Percentiles rank a stretch among this genome's conserved stretches.
These are phyloP conservation scores for Aphis gossypii DNA, from an alignment of 1,140 invertebrate genomes.

Conservation along the genomic window DNA sequence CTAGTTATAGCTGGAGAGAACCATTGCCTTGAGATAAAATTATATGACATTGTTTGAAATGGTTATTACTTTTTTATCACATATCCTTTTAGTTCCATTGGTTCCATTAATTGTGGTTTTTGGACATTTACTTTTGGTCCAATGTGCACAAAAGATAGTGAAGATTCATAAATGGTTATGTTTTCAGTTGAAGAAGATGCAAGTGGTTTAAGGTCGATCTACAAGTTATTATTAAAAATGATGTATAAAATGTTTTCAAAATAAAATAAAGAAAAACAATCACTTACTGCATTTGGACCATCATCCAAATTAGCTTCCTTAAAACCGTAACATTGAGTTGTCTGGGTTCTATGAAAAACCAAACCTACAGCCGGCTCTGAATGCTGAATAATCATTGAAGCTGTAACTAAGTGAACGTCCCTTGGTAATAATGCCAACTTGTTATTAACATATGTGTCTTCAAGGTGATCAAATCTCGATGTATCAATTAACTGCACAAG, in stretches of 20 bases:
- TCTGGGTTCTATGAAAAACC: slow-evolving; percentile 45
- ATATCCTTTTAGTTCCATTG: slow-evolving; percentile 51
- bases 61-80: not conserved
- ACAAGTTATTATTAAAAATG: not conserved
- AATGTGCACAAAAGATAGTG: slow-evolving; percentile 47
- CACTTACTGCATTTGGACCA: not conserved
- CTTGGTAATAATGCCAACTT: slow-evolving; percentile 21
- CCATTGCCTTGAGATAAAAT: not conserved
- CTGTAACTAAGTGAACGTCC: slow-evolving; percentile 50
- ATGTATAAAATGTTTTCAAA: not conserved
- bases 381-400: slow-evolving; percentile 32
- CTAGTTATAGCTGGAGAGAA: not conserved
- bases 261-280: not conserved
- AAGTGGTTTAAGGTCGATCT: slow-evolving; percentile 31
- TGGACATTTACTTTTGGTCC: slow-evolving; percentile 31
- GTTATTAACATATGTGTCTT: slow-evolving; percentile 2
- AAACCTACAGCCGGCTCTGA: not conserved
- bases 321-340: slow-evolving; percentile 41
- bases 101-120: slow-evolving; percentile 40
- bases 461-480: slow-evolving; percentile 19
- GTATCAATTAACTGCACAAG: not conserved
- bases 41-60: not conserved
- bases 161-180: slow-evolving; percentile 46
- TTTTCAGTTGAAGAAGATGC: not conserved
- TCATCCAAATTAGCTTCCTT: not conserved